phyloP scores from a whole-genome alignment of 2,113 vertebrate genomes.

The Osmerus mordax region DNA sequence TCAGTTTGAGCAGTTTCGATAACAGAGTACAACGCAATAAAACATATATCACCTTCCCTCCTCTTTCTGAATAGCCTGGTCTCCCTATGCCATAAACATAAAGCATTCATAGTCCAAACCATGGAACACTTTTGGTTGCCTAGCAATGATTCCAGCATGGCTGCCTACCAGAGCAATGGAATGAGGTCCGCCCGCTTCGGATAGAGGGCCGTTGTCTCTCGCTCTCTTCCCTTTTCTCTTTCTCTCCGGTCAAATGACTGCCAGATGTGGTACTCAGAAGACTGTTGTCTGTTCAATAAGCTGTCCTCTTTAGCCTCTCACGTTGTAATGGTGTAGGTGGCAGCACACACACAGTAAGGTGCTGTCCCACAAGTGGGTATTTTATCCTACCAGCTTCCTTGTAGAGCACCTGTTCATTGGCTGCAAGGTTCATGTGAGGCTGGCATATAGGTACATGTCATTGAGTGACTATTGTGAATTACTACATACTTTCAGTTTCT shows the following conservation, averaged over 20 bases:
- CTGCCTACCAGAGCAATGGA: constrained; percentile 60
- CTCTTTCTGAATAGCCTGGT: background rate
- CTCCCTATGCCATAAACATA: background rate
- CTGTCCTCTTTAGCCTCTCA: constrained; percentile 11
- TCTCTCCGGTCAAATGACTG: background rate
- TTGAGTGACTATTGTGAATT: constrained; percentile 1
- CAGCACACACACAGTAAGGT: constrained; percentile 37
- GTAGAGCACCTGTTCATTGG: constrained; percentile 55
- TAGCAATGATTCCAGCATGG: background rate
- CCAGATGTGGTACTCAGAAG: background rate
- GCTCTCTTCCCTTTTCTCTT: background rate
- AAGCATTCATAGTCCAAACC: background rate
- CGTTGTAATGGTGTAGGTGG: constrained; percentile 40
- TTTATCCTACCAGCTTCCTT: constrained; percentile 66
- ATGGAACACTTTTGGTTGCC: constrained; percentile 1
- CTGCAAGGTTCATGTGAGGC: constrained; percentile 40
- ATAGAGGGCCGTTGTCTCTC: constrained; percentile 33
- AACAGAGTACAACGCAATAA: too few relatives aligned
- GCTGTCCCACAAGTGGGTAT: constrained; percentile 55
- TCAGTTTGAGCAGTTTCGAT: too few relatives aligned
- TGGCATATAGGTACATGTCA: constrained; percentile 57
- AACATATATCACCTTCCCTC: too few relatives aligned
- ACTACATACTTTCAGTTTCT: constrained; percentile 10
- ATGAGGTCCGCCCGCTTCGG: constrained; percentile 33
- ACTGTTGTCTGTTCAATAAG: background rate